Conservation (phyloP, 2,888 invertebrate species). For the Unio pictorum region DNA sequence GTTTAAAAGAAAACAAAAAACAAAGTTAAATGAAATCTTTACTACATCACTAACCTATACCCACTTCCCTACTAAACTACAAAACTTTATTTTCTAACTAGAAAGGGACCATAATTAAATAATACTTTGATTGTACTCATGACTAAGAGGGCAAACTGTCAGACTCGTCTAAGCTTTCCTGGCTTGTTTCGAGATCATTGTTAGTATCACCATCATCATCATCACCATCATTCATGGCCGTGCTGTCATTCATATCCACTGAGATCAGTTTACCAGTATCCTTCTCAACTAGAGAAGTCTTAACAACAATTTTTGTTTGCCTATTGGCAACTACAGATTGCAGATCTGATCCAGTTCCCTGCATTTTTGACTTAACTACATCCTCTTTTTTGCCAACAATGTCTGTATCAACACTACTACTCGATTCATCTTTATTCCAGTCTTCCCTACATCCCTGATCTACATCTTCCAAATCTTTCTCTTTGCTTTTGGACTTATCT, state of each 20-base stretch:
- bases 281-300: constrained; percentile 15
- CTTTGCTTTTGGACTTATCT: constrained; percentile 24
- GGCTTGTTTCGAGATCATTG: not conserved
- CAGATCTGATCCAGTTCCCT: not conserved
- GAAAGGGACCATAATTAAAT: too few species aligned
- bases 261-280: constrained; percentile 8
- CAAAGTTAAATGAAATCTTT: too few species aligned
- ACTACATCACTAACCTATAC: too few species aligned
- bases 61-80: too few species aligned
- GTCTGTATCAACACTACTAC: constrained; percentile 18
- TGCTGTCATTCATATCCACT: constrained; percentile 9
- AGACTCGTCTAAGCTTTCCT: too few species aligned
- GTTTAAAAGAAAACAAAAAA: too few species aligned
- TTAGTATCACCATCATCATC: not conserved
- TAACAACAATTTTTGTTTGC: too few species aligned
- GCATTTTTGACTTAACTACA: not conserved
- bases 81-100: too few species aligned
- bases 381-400: constrained; percentile 7
- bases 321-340: not conserved
- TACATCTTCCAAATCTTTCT: not conserved
- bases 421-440: constrained; percentile 12
- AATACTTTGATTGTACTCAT: too few species aligned
- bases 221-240: constrained; percentile 4
- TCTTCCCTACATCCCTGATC: constrained; percentile 2
- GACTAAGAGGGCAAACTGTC: too few species aligned